phyloP scores from a whole-genome alignment of 2,888 invertebrate genomes.

The Drosophila engyochracea region DNA sequence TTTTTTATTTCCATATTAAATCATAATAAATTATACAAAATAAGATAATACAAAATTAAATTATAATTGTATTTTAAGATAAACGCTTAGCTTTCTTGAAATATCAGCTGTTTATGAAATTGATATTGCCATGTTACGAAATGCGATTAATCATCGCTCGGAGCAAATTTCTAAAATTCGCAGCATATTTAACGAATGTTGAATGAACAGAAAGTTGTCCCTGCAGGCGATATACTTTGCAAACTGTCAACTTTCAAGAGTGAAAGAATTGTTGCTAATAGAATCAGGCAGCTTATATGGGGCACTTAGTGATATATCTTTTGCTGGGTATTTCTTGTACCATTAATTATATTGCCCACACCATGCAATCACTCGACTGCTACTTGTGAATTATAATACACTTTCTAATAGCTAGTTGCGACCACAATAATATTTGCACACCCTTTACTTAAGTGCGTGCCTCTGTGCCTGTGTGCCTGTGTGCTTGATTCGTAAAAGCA shows the following conservation, averaged over 20 bases:
- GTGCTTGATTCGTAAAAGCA: slow-evolving; percentile 34
- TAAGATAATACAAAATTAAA: background rate
- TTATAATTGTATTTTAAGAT: background rate
- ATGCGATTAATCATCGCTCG: background rate
- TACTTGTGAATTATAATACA: slow-evolving; percentile 5
- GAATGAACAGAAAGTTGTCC: background rate
- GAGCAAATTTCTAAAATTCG: background rate
- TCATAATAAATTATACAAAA: background rate
- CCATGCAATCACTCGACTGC: background rate
- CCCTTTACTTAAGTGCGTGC: slow-evolving; percentile 12
- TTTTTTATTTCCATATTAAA: background rate
- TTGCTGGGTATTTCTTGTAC: background rate
- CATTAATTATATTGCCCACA: background rate
- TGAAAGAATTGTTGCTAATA: background rate
- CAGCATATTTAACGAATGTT: background rate
- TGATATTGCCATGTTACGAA: background rate
- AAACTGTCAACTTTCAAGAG: background rate
- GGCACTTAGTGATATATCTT: background rate
- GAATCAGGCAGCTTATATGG: background rate
- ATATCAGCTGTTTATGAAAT: background rate
- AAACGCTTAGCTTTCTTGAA: background rate
- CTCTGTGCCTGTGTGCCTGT: background rate
- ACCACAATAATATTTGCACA: slow-evolving; percentile 21
- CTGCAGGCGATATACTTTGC: background rate
- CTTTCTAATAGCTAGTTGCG: slow-evolving; percentile 15